Evolutionary conservation across 2,888 invertebrate species (phyloP), one percentile per base, ranked within the genome.

Genomic region (Homarus gammarus): DNA sequence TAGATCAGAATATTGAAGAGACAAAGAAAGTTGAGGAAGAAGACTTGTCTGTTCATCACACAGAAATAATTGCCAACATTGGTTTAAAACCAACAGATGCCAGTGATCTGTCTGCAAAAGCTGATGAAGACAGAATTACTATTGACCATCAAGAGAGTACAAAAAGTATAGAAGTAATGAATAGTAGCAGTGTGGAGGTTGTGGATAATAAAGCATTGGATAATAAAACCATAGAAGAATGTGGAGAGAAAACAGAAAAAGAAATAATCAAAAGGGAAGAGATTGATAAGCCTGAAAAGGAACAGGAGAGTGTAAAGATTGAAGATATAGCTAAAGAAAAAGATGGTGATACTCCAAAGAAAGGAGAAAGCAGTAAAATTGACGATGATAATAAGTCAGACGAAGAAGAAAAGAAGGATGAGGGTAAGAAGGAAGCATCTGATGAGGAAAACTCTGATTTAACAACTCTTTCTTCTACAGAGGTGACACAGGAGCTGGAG

Each of bases 361-460:
- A 77, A 33, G 84, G 51, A 38, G 75, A 77, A 31, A 68, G 87
- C 15, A 75, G 68, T 75, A 38, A 82, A 40, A 51, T 33, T 38
- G 83, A 88, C 12, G 75, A 77, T 12, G 84, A 84, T 33, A 44
- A 75, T 36, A 84, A 84, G 40, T 56, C 73, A 31, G 77, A 83
- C 49, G 81, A 82, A 83, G 83, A 83, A 51, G 79, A 87, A 44
- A 84, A 75, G 84, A 84, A 84, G 51, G 84, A 84, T 64, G 84
- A 79, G 64, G 81, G 75, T 40, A 87, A 84, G 61, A 87, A 84
- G 44, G 90, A 90, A 77, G 89, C 72, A 44, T 77, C 79, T 33
- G 90, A 91, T 61, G 90, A 92, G 68, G 92, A 92, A 56, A 72
- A 75, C 27, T 68, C 27, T 49, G 68, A 27, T 27, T 18, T 38